Percentiles rank a stretch among this genome's conserved stretches.
These are phyloP conservation scores for Mionectes olivaceus DNA, from an alignment of 2,797 vertebrate species.

Conservation along the genomic window DNA sequence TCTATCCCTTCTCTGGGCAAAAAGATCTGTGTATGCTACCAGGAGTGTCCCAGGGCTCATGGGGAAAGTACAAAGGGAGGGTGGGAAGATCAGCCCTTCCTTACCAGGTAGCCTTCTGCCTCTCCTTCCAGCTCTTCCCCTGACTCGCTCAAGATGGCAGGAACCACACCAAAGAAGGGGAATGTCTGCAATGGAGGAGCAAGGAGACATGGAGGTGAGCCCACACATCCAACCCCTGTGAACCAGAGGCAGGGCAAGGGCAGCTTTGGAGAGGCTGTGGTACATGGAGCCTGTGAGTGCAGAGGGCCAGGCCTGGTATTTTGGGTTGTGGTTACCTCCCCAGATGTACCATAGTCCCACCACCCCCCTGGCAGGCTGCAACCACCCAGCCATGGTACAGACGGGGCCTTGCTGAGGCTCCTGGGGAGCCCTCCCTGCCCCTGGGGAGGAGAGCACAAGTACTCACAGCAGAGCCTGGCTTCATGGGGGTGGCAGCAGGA, in stretches of 20 bases:
- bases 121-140: constrained; percentile 96
- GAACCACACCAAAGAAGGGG: constrained; percentile 95
- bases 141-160: constrained; percentile 92
- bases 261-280: not conserved
- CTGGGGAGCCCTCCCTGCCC: not conserved
- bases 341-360: accelerated
- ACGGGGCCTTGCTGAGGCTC: not conserved
- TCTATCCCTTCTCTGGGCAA: not conserved
- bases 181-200: constrained; percentile 83
- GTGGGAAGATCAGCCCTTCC: not conserved
- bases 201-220: not conserved
- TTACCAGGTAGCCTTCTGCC: constrained; percentile 95
- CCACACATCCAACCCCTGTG: not conserved
- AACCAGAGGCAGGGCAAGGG: not conserved
- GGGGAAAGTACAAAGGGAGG: not conserved
- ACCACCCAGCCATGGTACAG: not conserved
- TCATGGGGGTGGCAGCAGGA: constrained; percentile 92
- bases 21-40: not conserved
- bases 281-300: accelerated
- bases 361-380: not conserved
- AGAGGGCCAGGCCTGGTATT: not conserved
- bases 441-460: not conserved
- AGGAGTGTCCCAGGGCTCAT: not conserved
- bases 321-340: not conserved
- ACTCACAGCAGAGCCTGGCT: constrained; percentile 97